Evolutionary conservation across 2,888 invertebrate species (phyloP), one percentile per base, ranked within the genome.

Genomic region (Argyresthia albistria): DNA sequence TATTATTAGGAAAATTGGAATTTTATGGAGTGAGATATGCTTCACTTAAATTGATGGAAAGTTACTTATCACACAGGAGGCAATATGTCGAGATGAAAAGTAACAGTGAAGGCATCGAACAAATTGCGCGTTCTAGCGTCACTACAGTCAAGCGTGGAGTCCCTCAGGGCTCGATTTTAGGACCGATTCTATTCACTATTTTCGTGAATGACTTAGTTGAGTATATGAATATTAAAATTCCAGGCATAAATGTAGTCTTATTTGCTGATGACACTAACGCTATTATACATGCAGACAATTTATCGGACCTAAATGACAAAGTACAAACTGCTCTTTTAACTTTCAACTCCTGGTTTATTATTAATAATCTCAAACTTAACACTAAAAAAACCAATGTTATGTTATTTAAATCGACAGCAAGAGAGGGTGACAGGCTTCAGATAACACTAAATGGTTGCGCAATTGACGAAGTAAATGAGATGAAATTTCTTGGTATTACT

Each of bases 261-360:
- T 48, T 36, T 36, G 48, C 48, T 7, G 48, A 48, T 48, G 48
- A 48, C 36, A 48, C 48, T 12, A 48, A 36, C n/a, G 48, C 35
- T 48, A 14, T 48, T 39, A 9, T 39, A 39, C n/a, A 39, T 39
- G 39, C 39, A 11, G 39, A 39, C 39, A n/a, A 39, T 39, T 39
- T 39, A 39, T 3, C 39, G 2, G 6, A 25, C 25, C 39, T 39
- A 11, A 39, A 39, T 39, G 39, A 39, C 9, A 39, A 39, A n/a
- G 9, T n/a, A 11, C 3, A 39, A 39, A 9, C n/a, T 3, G 39
- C 39, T 39, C n/a, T 39, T 11, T 39, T n/a, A n/a, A n/a, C 39
- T n/a, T 39, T 39, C 2, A 39, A 9, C 9, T 11, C 9, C n/a
- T 39, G 39, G 39, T 39, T 39, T n/a, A 39, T 11, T 11, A 39